Evolutionary conservation across 2,113 vertebrate species (phyloP), one percentile per base, ranked within the genome.

Genomic region (Calidris pugnax): DNA sequence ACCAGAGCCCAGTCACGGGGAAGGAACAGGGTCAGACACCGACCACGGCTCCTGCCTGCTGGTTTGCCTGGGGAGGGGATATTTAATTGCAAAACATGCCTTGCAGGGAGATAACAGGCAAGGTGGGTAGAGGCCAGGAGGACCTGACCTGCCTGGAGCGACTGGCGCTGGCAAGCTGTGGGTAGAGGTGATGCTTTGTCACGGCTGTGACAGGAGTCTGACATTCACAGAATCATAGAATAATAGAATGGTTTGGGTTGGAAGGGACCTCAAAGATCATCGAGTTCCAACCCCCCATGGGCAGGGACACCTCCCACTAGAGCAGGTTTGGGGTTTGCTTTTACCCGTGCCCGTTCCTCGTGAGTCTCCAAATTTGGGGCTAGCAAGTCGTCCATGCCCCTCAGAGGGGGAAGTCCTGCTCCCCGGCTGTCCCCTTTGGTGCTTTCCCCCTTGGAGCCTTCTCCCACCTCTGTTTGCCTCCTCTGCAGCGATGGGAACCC

Each of bases 291-390:
- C n/a, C n/a, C n/a, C n/a, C n/a, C n/a, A n/a, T n/a, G n/a, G n/a
- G n/a, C n/a, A n/a, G n/a, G n/a, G n/a, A n/a, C n/a, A n/a, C n/a
- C n/a, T n/a, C n/a, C n/a, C n/a, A n/a, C n/a, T n/a, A n/a, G n/a
- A n/a, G n/a, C n/a, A n/a, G n/a, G n/a, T n/a, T 59, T 50, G 47
- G 14, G 35, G 7, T 87, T 78, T 81, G 41, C 41, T 51, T 66
- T 69, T 85, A 30, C 53, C 35, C 2, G 0, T 9, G 26, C 22
- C 37, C 0, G 0, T 74, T 77, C 45, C 50, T 85, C 0, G 0
- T 24, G 45, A 75, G 12, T 39, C 82, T 15, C 0, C 14, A 26
- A 28, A 57, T 68, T 75, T 37, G 41, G 37, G 66, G 28, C 47
- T 87, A 2, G 0, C 62, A 26, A 50, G 82, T 37, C 12, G 12